These are phyloP conservation scores for Lepidochitona cinerea DNA, from an alignment of 2,888 invertebrate species.

Conservation along the genomic window DNA sequence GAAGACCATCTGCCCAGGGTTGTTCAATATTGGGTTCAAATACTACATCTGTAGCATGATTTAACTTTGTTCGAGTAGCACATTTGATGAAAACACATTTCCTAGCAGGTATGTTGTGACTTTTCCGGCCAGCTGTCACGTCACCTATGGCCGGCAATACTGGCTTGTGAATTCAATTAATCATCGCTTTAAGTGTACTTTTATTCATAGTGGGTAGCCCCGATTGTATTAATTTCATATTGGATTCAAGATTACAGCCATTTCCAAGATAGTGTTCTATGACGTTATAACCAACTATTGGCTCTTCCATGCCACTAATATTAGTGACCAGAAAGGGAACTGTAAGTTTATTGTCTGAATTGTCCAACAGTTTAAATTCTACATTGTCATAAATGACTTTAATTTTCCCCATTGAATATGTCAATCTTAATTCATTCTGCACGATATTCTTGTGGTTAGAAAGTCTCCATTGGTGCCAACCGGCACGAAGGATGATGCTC, in stretches of 20 bases:
- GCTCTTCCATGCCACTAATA: not conserved
- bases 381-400: too few species aligned
- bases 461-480: too few species aligned
- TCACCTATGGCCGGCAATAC: not conserved
- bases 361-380: not conserved
- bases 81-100: too few species aligned
- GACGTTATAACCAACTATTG: slow-evolving; percentile 24
- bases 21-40: not conserved
- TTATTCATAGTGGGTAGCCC: not conserved
- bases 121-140: not conserved
- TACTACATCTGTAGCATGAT: not conserved
- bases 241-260: not conserved
- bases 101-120: not conserved
- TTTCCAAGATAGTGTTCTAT: slow-evolving; percentile 9
- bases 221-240: not conserved
- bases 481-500: too few species aligned
- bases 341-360: not conserved
- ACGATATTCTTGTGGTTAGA: too few species aligned
- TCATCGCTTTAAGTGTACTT: not conserved
- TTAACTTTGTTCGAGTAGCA: not conserved
- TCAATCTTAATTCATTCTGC: too few species aligned
- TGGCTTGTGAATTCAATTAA: not conserved
- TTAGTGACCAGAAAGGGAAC: slow-evolving; percentile 20
- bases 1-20: not conserved
- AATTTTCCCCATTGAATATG: too few species aligned